Evolutionary conservation across 2,797 vertebrate species (phyloP).

Genomic region (Loris lydekkerianus): DNA sequence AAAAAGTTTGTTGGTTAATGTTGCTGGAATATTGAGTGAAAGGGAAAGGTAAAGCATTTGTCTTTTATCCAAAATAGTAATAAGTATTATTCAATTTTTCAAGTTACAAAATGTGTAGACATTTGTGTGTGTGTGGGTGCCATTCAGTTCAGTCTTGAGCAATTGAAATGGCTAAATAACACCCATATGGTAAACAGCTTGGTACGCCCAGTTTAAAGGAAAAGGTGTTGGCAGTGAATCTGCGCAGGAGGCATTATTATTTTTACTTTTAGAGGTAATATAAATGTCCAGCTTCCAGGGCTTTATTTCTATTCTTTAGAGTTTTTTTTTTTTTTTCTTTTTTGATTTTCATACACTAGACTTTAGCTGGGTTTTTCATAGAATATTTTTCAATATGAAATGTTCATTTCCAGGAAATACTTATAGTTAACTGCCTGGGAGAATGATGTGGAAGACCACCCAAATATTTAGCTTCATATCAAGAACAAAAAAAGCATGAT

Average conservation of each 20-base stretch:
- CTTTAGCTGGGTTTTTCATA: not conserved
- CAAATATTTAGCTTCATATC: constrained; percentile 17
- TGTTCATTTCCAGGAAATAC: not conserved
- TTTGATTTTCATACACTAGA: not conserved
- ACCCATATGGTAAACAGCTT: constrained; percentile 88
- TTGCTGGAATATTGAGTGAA: constrained; percentile 45
- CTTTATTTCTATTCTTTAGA: not conserved
- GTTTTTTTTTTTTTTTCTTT: not conserved
- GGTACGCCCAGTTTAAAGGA: constrained; percentile 81
- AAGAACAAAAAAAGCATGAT: not conserved
- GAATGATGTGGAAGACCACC: not conserved
- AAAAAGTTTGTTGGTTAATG: not conserved
- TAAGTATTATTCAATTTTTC: constrained; percentile 73
- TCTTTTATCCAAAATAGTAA: constrained; percentile 69
- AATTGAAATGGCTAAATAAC: constrained; percentile 85
- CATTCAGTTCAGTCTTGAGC: constrained; percentile 75
- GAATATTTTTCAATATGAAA: constrained; percentile 28
- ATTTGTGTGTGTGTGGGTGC: constrained; percentile 87
- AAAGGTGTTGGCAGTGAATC: constrained; percentile 83
- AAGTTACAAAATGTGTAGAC: constrained; percentile 82
- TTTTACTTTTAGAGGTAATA: constrained; percentile 72
- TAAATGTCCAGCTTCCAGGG: constrained; percentile 66
- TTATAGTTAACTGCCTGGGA: not conserved
- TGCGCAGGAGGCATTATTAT: constrained; percentile 75
- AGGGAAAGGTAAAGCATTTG: constrained; percentile 73